Percentiles rank a stretch among this genome's conserved stretches.
Evolutionary conservation across 30 jellyfish, hydroid and myxozoan species (phyloP).

Genomic region (Aurelia coerulea): DNA sequence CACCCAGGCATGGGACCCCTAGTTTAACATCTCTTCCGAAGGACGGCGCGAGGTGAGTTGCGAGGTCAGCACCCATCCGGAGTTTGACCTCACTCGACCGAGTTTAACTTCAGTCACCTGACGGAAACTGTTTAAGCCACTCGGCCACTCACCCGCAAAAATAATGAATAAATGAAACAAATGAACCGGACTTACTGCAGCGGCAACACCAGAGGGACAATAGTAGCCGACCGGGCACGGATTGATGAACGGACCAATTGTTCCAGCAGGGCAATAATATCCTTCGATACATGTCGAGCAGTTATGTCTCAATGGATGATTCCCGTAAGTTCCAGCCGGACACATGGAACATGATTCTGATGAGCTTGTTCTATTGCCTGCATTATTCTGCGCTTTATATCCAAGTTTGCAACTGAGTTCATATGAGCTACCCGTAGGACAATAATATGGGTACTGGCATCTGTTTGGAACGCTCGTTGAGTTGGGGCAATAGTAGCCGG

Average conservation of each 20-base stretch:
- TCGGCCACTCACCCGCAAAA: too few species aligned
- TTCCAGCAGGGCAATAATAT: constrained; percentile 91
- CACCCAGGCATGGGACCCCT: too few species aligned
- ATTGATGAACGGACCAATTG: constrained; percentile 81
- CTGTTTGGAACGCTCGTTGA: constrained; percentile 85
- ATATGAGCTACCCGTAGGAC: constrained; percentile 88
- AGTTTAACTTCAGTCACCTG: too few species aligned
- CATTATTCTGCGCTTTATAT: constrained; percentile 65
- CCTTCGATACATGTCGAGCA: constrained; percentile 96
- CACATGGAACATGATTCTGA: constrained; percentile 82
- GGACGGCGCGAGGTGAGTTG: too few species aligned
- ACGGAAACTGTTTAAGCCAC: too few species aligned
- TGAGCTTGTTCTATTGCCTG: constrained; percentile 89
- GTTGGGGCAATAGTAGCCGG: constrained; percentile 94
- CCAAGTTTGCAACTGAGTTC: constrained; percentile 91
- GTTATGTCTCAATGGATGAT: constrained; percentile 75
- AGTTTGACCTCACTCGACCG: too few species aligned
- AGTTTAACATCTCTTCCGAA: too few species aligned
- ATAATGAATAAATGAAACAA: too few species aligned
- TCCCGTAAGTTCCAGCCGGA: constrained; percentile 93
- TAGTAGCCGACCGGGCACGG: constrained; percentile 94
- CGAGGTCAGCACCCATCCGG: too few species aligned
- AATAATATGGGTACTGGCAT: constrained; percentile 90
- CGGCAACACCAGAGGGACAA: constrained; percentile 90
- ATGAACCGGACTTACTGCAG: constrained; percentile 51